Percentiles rank a stretch among this genome's conserved stretches.
These are phyloP conservation scores for Caenorhabditis drosophilae DNA, from an alignment of 2,888 invertebrate species.

Conservation along the genomic window DNA sequence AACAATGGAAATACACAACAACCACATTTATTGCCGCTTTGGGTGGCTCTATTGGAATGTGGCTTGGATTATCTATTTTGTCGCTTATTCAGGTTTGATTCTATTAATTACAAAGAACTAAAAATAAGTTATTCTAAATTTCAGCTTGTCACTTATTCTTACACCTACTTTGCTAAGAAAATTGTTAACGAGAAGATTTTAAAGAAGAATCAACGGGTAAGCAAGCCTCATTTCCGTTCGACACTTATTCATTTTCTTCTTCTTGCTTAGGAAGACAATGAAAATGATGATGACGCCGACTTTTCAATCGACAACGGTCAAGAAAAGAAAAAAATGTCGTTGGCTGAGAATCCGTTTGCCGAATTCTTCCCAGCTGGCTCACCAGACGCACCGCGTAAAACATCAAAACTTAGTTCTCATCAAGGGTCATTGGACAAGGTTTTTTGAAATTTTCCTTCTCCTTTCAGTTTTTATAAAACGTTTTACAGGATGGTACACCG, in stretches of 20 bases:
- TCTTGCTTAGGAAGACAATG: slow-evolving; percentile 1
- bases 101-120: neutral
- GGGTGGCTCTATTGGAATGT: slow-evolving; percentile 68
- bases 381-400: slow-evolving; percentile 23
- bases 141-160: slow-evolving; percentile 62
- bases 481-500: slow-evolving; percentile 38
- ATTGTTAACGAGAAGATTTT: slow-evolving; percentile 55
- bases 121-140: slow-evolving; percentile 1
- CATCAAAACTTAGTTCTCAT: slow-evolving; percentile 25
- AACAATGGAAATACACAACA: slow-evolving; percentile 58
- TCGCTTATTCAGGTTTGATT: slow-evolving; percentile 63
- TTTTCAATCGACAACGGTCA: slow-evolving; percentile 30
- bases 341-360: slow-evolving; percentile 57
- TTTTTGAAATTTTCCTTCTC: neutral
- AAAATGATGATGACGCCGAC: slow-evolving; percentile 29
- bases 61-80: slow-evolving; percentile 67
- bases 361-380: slow-evolving; percentile 46
- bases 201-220: slow-evolving; percentile 17
- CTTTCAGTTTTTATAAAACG: neutral
- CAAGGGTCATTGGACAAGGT: slow-evolving; percentile 36
- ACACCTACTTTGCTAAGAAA: slow-evolving; percentile 55
- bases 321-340: slow-evolving; percentile 38
- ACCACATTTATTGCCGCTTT: slow-evolving; percentile 66
- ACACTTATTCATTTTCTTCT: no score
- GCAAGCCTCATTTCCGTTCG: no score